A percentile compares a stretch with the other conserved stretches of the same genome.
Evolutionary conservation across 2,113 vertebrate species (phyloP).

Genomic region (Litocranius walleri): DNA sequence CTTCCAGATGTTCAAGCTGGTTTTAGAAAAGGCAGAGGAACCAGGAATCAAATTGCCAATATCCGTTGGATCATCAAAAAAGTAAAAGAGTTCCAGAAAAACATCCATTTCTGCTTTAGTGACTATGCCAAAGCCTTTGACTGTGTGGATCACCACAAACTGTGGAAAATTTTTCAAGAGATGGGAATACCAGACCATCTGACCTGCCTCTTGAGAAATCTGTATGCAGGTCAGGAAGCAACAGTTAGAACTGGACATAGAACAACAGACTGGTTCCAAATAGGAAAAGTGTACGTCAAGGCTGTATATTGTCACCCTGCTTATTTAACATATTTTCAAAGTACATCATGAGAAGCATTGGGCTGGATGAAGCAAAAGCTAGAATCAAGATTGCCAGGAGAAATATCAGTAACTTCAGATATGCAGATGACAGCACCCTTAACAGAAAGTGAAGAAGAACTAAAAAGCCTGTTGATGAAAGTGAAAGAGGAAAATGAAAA

Average conservation of each 20-base stretch:
- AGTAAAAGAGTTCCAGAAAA: not conserved
- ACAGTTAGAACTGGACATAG: not conserved
- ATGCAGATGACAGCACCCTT: not conserved
- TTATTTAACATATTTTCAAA: not conserved
- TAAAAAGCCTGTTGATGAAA: not conserved
- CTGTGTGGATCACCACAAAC: not conserved
- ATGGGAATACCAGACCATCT: not conserved
- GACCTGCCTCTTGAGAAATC: not conserved
- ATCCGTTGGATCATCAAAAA: not conserved
- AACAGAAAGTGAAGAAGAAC: not conserved
- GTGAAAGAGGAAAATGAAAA: not conserved
- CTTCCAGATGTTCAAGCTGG: not conserved
- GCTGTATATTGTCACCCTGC: not conserved
- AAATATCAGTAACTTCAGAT: not conserved
- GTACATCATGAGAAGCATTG: not conserved
- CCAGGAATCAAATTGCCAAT: not conserved
- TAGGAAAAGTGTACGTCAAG: not conserved
- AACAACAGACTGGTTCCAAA: not conserved
- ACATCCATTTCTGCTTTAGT: not conserved
- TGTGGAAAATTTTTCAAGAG: not conserved
- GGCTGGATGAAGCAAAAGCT: not conserved
- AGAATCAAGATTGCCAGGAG: not conserved
- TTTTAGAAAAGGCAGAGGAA: not conserved
- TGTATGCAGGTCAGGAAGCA: not conserved
- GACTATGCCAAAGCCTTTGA: not conserved